Conservation (phyloP, 30 jellyfish, hydroid and myxozoan genomes). For the Hydra vulgaris region DNA sequence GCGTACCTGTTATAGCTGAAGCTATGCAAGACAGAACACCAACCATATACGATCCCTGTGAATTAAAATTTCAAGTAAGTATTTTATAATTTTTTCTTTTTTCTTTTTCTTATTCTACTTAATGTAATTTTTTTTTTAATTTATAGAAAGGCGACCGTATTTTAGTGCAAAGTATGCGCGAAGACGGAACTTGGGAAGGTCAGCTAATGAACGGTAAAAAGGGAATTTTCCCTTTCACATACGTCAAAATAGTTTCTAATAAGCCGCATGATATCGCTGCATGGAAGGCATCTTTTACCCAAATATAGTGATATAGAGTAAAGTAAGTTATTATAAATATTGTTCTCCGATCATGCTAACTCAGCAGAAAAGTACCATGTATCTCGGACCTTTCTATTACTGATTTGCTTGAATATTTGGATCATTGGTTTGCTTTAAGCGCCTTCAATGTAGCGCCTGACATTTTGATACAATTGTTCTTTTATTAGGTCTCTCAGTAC, state of each 20-base stretch:
- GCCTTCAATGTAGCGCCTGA: not conserved
- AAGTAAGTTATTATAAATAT: not conserved
- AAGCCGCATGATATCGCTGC: slow-evolving; percentile 29
- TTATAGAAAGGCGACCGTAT: slow-evolving; percentile 44
- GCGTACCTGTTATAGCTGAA: slow-evolving; percentile 84
- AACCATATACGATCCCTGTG: slow-evolving; percentile 74
- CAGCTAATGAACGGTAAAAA: slow-evolving; percentile 31
- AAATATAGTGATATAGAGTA: not conserved
- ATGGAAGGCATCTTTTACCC: slow-evolving; percentile 4
- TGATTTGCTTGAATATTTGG: not conserved
- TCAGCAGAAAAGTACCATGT: not conserved
- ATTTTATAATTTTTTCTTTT: not conserved
- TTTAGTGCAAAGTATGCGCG: slow-evolving; percentile 29
- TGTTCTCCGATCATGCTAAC: not conserved
- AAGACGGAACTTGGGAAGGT: slow-evolving; percentile 60
- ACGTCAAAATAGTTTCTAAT: slow-evolving; percentile 36
- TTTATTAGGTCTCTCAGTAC: not conserved
- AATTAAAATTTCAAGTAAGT: slow-evolving; percentile 73
- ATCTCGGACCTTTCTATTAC: not conserved
- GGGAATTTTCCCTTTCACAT: slow-evolving; percentile 46
- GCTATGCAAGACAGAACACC: slow-evolving; percentile 86
- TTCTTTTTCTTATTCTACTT: not conserved
- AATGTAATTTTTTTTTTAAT: not conserved
- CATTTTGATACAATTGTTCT: not conserved
- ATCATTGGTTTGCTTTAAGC: not conserved